Evolutionary conservation across 2,797 vertebrate genomes (phyloP).

Genomic region (Clamator glandarius): DNA sequence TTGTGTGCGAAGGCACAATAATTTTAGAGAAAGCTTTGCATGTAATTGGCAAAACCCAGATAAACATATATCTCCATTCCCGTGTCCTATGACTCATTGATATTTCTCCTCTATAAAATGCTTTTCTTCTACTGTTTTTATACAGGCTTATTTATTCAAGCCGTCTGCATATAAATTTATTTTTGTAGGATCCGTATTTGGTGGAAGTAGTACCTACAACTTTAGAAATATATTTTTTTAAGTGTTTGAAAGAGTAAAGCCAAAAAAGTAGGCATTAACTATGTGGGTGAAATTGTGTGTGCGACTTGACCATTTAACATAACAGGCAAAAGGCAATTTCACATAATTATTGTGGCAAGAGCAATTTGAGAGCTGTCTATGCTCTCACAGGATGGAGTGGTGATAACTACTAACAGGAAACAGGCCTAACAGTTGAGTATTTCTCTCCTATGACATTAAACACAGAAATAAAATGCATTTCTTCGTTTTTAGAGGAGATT

Average conservation of each 20-base stretch:
- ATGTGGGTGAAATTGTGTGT: neutral
- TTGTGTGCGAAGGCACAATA: neutral
- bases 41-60: neutral
- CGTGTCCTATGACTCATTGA: neutral
- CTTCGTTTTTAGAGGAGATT: neutral
- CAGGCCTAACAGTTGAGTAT: accelerated
- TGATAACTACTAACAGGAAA: neutral
- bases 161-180: neutral
- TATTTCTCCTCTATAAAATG: neutral
- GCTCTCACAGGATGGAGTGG: neutral
- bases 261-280: neutral
- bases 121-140: neutral
- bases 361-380: neutral
- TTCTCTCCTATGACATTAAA: neutral
- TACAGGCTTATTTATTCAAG: neutral
- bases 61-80: neutral
- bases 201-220: neutral
- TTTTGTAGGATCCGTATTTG: neutral
- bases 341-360: neutral
- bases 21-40: neutral
- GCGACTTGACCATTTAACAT: neutral
- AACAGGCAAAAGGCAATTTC: neutral
- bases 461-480: neutral
- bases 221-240: neutral
- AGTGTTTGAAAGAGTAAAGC: neutral